Conservation (phyloP, 2,113 vertebrate genomes). For the Pelvicachromis taeniatus region DNA sequence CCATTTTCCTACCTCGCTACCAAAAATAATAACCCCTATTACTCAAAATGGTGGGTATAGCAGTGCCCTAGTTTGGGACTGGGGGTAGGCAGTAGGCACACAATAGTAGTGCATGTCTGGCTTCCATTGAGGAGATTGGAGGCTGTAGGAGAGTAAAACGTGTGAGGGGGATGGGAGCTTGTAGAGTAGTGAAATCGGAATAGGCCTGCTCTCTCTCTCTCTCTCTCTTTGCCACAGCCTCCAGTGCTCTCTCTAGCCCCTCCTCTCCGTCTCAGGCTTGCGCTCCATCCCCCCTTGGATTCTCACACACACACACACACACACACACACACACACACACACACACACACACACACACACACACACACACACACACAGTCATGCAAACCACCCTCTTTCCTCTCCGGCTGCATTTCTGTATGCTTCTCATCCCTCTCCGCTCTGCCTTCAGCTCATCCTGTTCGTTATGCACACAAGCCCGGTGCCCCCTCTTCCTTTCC, state of each 20-base stretch:
- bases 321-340: background rate
- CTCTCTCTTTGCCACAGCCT: constrained; percentile 44
- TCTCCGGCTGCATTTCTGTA: constrained; percentile 49
- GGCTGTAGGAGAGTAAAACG: constrained; percentile 56
- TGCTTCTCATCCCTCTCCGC: constrained; percentile 45
- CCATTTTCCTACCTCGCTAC: background rate
- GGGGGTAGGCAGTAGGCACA: constrained; percentile 56
- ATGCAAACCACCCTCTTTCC: constrained; percentile 42
- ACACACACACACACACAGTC: background rate
- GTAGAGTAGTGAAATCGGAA: constrained; percentile 65
- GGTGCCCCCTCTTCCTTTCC: constrained; percentile 18
- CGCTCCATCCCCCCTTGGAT: constrained; percentile 39
- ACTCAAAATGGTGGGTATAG: constrained; percentile 63
- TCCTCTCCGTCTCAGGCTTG: constrained; percentile 48
- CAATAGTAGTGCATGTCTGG: constrained; percentile 58
- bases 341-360: background rate
- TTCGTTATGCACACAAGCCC: constrained; percentile 31
- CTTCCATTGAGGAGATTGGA: constrained; percentile 65
- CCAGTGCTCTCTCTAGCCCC: constrained; percentile 52
- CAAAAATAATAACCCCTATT: constrained; percentile 36
- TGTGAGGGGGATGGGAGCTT: constrained; percentile 67
- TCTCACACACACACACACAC: background rate
- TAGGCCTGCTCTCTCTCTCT: constrained; percentile 24
- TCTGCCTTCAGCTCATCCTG: constrained; percentile 52
- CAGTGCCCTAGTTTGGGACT: constrained; percentile 63